Conservation (phyloP, 2,113 vertebrate genomes). For the Lampris megalopsis region DNA sequence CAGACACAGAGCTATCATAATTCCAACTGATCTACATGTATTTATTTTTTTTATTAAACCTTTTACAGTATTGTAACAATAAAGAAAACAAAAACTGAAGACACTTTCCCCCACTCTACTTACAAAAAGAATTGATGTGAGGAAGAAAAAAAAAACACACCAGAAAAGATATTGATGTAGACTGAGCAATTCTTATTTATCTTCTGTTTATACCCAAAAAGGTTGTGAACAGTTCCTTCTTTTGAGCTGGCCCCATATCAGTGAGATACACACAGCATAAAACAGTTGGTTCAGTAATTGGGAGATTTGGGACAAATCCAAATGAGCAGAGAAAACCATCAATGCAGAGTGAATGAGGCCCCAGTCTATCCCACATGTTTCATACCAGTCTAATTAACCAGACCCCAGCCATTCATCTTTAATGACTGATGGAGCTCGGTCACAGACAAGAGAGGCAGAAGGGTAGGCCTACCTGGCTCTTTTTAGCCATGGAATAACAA, state of each 20-base stretch:
- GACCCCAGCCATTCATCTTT: constrained; percentile 46
- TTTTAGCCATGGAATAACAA: constrained; percentile 62
- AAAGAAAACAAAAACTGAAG: constrained; percentile 54
- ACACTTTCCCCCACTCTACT: constrained; percentile 69
- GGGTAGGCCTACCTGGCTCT: constrained; percentile 46
- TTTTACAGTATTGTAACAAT: constrained; percentile 80
- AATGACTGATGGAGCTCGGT: constrained; percentile 39
- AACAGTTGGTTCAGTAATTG: constrained; percentile 35
- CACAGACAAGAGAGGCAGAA: constrained; percentile 30
- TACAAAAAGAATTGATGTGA: constrained; percentile 63
- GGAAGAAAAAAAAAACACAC: neutral
- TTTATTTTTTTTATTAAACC: constrained; percentile 74
- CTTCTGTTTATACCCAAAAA: constrained; percentile 20
- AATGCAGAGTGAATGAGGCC: constrained; percentile 44
- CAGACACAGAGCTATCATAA: constrained; percentile 8
- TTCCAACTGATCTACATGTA: constrained; percentile 45
- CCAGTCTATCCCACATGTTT: constrained; percentile 43
- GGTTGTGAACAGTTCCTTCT: constrained; percentile 25
- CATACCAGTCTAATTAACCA: constrained; percentile 52
- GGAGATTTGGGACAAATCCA: constrained; percentile 16
- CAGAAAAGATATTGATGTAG: constrained; percentile 20
- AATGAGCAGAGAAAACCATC: constrained; percentile 48
- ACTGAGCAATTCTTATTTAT: constrained; percentile 42
- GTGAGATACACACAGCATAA: constrained; percentile 7
- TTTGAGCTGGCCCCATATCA: constrained; percentile 29